Evolutionary conservation across 1,140 invertebrate genomes (phyloP).

Genomic region (Dreissena polymorpha): DNA sequence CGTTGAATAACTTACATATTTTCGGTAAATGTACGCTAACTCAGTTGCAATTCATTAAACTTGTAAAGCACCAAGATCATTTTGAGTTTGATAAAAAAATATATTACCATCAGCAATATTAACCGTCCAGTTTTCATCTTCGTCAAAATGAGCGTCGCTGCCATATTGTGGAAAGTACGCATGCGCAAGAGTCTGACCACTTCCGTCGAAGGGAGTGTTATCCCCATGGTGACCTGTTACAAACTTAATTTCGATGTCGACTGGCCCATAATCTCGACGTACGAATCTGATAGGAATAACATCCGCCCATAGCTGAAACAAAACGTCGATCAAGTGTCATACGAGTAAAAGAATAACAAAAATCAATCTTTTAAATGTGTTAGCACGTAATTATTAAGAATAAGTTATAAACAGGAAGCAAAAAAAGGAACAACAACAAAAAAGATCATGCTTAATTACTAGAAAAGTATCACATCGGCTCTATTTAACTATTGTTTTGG

Average conservation of each 20-base stretch:
- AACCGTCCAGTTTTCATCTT: conserved; percentile 76
- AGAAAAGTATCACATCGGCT: too few species aligned
- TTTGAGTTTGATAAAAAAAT: too few species aligned
- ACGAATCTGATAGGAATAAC: conserved; percentile 73
- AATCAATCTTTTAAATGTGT: not conserved
- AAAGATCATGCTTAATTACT: too few species aligned
- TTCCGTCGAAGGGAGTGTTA: conserved; percentile 77
- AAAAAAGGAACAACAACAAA: not conserved
- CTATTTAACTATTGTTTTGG: too few species aligned
- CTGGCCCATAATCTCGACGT: conserved; percentile 50
- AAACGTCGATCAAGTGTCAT: not conserved
- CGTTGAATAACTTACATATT: too few species aligned
- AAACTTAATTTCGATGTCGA: conserved; percentile 75
- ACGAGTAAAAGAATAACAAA: not conserved
- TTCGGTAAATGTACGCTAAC: too few species aligned
- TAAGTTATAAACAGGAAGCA: not conserved
- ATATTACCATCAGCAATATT: conserved; percentile 63
- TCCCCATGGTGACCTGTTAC: conserved; percentile 71
- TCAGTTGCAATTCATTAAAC: too few species aligned
- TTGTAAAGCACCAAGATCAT: too few species aligned
- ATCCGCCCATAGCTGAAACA: conserved; percentile 71
- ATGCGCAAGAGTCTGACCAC: conserved; percentile 77
- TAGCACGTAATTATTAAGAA: not conserved
- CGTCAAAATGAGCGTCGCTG: conserved; percentile 83
- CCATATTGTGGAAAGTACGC: conserved; percentile 86